Evolutionary conservation across 1,140 invertebrate genomes (phyloP).

Genomic region (Oryzaephilus surinamensis): DNA sequence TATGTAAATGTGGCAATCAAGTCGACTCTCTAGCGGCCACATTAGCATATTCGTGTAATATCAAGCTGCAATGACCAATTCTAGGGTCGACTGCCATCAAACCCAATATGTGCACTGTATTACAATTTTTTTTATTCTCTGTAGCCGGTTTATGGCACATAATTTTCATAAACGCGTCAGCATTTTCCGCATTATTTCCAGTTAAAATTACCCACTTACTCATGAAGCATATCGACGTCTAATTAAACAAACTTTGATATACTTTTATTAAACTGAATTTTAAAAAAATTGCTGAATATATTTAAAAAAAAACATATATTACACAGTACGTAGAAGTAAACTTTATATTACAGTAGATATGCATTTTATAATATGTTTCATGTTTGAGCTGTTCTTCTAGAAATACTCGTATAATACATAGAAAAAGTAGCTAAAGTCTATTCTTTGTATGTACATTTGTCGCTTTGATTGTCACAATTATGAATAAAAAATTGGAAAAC

Average conservation of each 20-base stretch:
- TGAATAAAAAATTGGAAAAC: too few relatives aligned
- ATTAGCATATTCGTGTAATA: constrained; percentile 19
- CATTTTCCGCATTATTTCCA: constrained; percentile 4
- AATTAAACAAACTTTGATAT: constrained; percentile 7
- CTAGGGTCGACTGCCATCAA: constrained; percentile 8
- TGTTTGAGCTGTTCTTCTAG: too few relatives aligned
- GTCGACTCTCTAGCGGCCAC: constrained; percentile 12
- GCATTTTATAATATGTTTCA: too few relatives aligned
- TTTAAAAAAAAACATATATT: too few relatives aligned
- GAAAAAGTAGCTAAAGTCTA: too few relatives aligned
- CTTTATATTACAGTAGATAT: too few relatives aligned
- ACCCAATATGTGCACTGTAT: constrained; percentile 9
- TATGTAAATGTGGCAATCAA: constrained; percentile 19
- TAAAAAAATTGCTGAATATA: background rate
- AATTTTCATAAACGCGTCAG: too few relatives aligned
- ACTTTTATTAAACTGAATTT: background rate
- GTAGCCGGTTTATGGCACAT: too few relatives aligned
- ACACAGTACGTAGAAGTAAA: too few relatives aligned
- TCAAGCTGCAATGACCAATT: constrained; percentile 15
- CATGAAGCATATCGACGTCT: background rate
- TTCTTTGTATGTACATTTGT: too few relatives aligned
- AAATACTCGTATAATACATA: too few relatives aligned
- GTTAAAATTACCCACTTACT: constrained; percentile 7
- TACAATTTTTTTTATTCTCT: constrained; percentile 9
- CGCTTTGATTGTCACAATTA: too few relatives aligned